Percentiles rank a stretch among this genome's conserved stretches.
Evolutionary conservation across 2,888 invertebrate species (phyloP).

Genomic region (Mystacides longicornis): DNA sequence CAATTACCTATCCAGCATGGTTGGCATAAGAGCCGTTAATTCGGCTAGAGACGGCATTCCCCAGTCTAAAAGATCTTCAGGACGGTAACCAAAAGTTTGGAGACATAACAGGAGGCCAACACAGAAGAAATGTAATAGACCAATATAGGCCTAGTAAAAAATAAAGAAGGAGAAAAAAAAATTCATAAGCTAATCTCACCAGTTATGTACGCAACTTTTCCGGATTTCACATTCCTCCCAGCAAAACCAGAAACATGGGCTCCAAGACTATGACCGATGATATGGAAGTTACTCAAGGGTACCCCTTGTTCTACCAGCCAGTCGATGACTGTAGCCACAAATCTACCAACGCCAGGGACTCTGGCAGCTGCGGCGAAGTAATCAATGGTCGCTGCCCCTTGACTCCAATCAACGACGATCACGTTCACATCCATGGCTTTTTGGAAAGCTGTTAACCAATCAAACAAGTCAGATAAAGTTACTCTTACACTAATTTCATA

Average conservation of each 20-base stretch:
- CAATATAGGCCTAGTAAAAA: too few relatives aligned
- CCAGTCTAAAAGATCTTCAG: too few relatives aligned
- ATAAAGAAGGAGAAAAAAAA: too few relatives aligned
- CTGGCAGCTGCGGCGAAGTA: conserved; percentile 15
- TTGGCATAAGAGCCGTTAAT: too few relatives aligned
- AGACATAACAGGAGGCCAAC: too few relatives aligned
- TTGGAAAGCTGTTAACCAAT: conserved; percentile 20
- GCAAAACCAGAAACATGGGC: conserved; percentile 19
- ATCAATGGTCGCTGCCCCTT: conserved; percentile 9
- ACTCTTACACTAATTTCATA: too few relatives aligned
- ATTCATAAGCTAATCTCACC: too few relatives aligned
- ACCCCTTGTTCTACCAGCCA: conserved; percentile 16
- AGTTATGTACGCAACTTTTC: conserved; percentile 10
- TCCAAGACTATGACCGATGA: conserved; percentile 23
- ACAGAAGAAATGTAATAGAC: too few relatives aligned
- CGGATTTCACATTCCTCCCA: conserved; percentile 9
- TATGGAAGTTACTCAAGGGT: conserved; percentile 13
- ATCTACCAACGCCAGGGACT: conserved; percentile 10
- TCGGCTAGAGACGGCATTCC: too few relatives aligned
- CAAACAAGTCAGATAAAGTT: too few relatives aligned
- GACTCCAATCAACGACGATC: conserved; percentile 19
- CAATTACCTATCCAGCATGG: too few relatives aligned
- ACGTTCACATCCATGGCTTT: conserved; percentile 17
- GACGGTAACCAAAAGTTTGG: too few relatives aligned
- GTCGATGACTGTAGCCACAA: conserved; percentile 14